Evolutionary conservation across 2,113 vertebrate genomes (phyloP).

Genomic region (Pandion haliaetus): DNA sequence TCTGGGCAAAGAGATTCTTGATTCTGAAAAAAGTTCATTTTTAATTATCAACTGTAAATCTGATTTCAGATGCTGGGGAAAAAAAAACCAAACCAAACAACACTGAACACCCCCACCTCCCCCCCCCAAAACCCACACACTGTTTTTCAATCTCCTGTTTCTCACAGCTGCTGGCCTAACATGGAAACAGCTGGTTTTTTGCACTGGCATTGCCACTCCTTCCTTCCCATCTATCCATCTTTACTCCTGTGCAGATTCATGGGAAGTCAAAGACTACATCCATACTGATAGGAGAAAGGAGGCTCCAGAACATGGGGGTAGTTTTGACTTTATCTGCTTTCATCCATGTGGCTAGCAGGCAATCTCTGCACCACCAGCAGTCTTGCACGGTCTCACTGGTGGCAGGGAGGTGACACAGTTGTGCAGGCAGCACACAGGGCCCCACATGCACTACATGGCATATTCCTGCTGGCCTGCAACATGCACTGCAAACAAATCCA

Average conservation of each 20-base stretch:
- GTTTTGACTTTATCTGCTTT: neutral
- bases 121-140: fast-evolving
- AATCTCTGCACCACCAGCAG: neutral
- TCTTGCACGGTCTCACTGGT: neutral
- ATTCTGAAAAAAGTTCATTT: neutral
- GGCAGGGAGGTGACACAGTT: neutral
- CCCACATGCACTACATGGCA: neutral
- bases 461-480: neutral
- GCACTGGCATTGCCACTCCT: neutral
- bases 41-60: neutral
- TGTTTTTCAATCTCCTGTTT: neutral
- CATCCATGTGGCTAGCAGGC: neutral
- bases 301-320: neutral
- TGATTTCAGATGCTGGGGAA: neutral
- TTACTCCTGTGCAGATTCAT: neutral
- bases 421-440: neutral
- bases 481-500: neutral
- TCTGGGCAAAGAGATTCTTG: neutral
- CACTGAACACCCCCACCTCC: too few relatives aligned
- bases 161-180: neutral
- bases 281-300: neutral
- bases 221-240: neutral
- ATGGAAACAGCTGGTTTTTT: neutral
- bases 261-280: neutral
- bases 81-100: neutral